Evolutionary conservation across 2,888 invertebrate genomes (phyloP), one percentile per base, ranked within the genome.

Genomic region (Digitonthophagus gazella): DNA sequence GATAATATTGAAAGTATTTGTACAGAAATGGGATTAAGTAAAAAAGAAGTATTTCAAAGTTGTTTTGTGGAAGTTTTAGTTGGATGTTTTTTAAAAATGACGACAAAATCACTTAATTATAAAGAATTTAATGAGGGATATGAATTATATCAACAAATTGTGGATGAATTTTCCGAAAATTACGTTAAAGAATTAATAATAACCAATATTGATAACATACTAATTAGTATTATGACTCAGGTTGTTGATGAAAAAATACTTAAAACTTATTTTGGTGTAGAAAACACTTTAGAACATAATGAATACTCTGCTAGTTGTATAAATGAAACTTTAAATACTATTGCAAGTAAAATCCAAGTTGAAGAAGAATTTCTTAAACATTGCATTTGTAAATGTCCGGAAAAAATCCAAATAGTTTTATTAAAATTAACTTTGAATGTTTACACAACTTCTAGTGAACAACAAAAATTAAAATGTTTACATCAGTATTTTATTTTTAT

Each of bases 401-500:
- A 83, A 55, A 80, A 82, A n/a, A 76, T 90, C 66, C 86, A 89
- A 71, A 84, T 84, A 75, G 82, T 88, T 69, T 76, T 89, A 15
- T 80, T 86, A 64, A 79, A 82, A 65, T 75, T 89, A 1, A 85
- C 85, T 79, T 79, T 83, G 15, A 83, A 83, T 44, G 81, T 89
- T 3, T 79, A 85, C 20, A 78, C 81, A 11, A 84, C 84, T 70
- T 80, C 81, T 15, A 81, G 85, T 20, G 76, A 82, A 3, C 86
- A 88, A 72, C 84, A 85, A 57, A 88, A 86, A 79, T 76, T 87
- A 0, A 78, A 86, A 67, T 82, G 84, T 11, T 81, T 91, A 55
- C 85, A 89, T 75, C 84, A 87, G 0, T 90, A 87, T 72, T 77
- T 85, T 2, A 84, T 84, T 1, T 86, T 90, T 71, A 80, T 81